A percentile compares a stretch with the other conserved stretches of the same genome.
These are phyloP conservation scores for Lagorchestes hirsutus DNA, from an alignment of 2,797 vertebrate genomes.

Conservation along the genomic window DNA sequence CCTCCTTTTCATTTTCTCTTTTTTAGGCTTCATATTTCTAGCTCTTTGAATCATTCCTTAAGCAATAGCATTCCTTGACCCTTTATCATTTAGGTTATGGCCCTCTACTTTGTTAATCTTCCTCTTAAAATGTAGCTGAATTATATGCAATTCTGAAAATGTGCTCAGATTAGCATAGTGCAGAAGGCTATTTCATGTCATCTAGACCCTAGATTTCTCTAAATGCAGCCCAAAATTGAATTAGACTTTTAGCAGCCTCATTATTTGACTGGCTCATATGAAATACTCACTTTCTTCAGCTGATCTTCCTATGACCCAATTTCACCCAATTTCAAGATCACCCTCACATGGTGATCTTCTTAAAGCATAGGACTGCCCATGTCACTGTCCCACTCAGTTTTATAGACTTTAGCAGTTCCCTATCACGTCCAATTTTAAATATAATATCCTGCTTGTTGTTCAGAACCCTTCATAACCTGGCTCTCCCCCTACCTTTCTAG, in stretches of 20 bases:
- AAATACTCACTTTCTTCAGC: neutral
- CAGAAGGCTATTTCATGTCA: neutral
- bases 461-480: neutral
- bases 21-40: neutral
- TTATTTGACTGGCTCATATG: neutral
- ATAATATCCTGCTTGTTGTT: neutral
- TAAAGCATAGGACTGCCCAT: neutral
- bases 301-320: neutral
- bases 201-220: neutral
- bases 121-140: neutral
- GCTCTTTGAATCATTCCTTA: neutral
- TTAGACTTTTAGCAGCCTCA: neutral
- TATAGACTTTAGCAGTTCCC: neutral
- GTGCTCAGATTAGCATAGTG: neutral
- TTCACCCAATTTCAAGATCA: neutral
- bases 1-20: neutral
- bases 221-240: neutral
- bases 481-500: neutral
- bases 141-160: neutral
- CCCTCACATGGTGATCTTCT: neutral
- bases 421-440: neutral
- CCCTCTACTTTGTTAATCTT: neutral
- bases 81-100: neutral
- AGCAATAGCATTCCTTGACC: neutral
- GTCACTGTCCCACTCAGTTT: neutral